These are phyloP conservation scores for Blastobasis adustella DNA, from an alignment of 2,888 invertebrate species.

Conservation along the genomic window DNA sequence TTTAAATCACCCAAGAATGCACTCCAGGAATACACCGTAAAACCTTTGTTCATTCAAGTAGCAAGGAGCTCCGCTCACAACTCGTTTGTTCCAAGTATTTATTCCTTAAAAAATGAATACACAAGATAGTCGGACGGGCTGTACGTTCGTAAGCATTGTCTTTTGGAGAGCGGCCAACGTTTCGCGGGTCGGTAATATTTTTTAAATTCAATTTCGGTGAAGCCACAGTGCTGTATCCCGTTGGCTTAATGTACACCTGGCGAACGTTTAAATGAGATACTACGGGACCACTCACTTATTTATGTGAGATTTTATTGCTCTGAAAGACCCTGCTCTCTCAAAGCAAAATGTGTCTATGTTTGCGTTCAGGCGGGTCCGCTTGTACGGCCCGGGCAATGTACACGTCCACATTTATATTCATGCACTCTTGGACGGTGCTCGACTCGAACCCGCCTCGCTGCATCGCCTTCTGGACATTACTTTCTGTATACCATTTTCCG, in stretches of 20 bases:
- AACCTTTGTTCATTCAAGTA: constrained; percentile 18
- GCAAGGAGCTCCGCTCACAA: constrained; percentile 18
- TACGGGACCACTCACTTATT: constrained; percentile 47
- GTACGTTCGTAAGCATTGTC: constrained; percentile 46
- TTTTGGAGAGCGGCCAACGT: constrained; percentile 68
- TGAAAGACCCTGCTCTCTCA: constrained; percentile 6
- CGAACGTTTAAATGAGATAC: constrained; percentile 68
- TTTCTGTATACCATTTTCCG: too few relatives aligned
- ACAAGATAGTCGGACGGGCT: constrained; percentile 46
- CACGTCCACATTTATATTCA: not conserved
- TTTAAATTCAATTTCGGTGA: constrained; percentile 73
- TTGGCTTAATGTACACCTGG: constrained; percentile 71
- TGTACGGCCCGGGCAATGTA: too few relatives aligned
- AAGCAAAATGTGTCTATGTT: not conserved
- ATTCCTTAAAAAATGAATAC: constrained; percentile 62
- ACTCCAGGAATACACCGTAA: not conserved
- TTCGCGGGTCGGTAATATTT: constrained; percentile 68
- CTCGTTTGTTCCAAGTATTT: constrained; percentile 45
- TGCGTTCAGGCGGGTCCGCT: too few relatives aligned
- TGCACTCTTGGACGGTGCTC: not conserved
- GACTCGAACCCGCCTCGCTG: not conserved
- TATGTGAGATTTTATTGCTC: constrained; percentile 40
- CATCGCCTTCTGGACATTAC: not conserved
- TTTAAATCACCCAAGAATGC: not conserved
- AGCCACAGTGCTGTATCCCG: constrained; percentile 65